Evolutionary conservation across 92 coral and sea anemone genomes (phyloP).

Genomic region (Montipora capitata): DNA sequence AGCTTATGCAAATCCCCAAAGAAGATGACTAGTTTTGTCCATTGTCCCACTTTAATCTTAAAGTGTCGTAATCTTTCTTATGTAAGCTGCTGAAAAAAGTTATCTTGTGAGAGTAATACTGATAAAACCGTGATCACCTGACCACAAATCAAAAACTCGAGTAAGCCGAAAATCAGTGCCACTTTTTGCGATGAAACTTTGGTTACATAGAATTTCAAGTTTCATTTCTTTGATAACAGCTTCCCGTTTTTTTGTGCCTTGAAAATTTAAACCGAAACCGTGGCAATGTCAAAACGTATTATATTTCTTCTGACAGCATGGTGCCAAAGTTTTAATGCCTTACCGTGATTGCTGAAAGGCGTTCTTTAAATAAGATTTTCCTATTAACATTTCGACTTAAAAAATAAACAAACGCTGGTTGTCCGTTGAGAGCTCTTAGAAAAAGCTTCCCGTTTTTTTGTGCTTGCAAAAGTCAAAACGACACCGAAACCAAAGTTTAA

Average conservation of each 20-base stretch:
- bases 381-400: conserved; percentile 1
- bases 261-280: neutral
- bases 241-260: no score
- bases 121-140: no score
- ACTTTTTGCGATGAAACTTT: no score
- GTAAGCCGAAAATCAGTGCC: no score
- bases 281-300: neutral
- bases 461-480: neutral
- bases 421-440: no score
- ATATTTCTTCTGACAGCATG: no score
- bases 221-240: no score
- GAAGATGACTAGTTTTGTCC: neutral
- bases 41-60: neutral
- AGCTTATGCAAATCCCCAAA: no score
- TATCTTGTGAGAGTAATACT: no score
- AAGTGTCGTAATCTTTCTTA: neutral
- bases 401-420: conserved; percentile 8
- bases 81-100: no score
- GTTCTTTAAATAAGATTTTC: neutral
- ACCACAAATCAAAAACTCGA: neutral
- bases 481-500: neutral
- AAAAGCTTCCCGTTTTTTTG: neutral
- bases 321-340: neutral
- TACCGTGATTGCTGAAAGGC: neutral
- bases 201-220: no score